Evolutionary conservation across 2,888 invertebrate species (phyloP).

Genomic region (Petrolisthes manimaculis): DNA sequence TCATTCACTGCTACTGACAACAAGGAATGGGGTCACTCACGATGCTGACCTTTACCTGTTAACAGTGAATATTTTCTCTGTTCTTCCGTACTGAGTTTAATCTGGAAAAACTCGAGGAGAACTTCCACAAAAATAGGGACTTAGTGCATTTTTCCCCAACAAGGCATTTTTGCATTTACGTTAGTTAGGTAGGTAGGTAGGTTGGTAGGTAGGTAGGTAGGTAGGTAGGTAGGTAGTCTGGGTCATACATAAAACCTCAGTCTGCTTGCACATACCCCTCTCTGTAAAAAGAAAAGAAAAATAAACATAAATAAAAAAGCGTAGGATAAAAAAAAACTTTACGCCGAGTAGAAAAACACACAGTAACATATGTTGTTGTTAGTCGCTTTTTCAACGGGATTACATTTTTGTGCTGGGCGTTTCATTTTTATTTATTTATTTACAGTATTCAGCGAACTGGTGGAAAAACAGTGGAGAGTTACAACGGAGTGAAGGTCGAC

Average conservation of each 20-base stretch:
- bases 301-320: too few species aligned
- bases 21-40: too few species aligned
- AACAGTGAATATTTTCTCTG: too few species aligned
- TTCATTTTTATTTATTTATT: slow-evolving; percentile 18
- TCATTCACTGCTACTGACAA: too few species aligned
- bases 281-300: background rate
- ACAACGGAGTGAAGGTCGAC: background rate
- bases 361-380: slow-evolving; percentile 18
- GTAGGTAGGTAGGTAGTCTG: too few species aligned
- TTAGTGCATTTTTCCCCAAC: too few species aligned
- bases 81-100: too few species aligned
- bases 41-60: too few species aligned
- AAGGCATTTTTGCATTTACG: too few species aligned
- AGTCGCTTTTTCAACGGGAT: slow-evolving; percentile 16
- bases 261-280: background rate
- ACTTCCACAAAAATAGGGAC: background rate
- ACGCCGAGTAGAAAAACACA: background rate
- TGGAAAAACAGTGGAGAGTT: background rate
- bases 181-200: too few species aligned
- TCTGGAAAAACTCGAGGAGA: too few species aligned
- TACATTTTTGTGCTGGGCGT: slow-evolving; percentile 1
- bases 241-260: background rate
- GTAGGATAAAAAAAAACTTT: background rate
- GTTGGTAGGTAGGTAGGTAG: too few species aligned
- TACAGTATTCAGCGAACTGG: background rate